Conservation (phyloP, 2,888 invertebrate genomes). For the Philereme transversata region DNA sequence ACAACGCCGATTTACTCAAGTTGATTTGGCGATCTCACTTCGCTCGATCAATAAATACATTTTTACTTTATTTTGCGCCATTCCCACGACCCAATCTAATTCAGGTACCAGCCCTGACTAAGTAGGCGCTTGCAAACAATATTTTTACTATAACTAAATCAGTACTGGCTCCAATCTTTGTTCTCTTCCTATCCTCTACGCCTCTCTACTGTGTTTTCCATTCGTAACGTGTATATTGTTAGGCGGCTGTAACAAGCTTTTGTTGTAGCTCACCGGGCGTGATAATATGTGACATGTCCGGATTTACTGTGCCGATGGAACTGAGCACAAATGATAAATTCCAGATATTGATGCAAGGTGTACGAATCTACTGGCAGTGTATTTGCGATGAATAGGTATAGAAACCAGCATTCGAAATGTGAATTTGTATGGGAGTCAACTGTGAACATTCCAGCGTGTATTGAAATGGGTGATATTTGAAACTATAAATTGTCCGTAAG, state of each 20-base stretch:
- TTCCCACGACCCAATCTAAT: too few species aligned
- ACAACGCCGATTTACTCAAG: too few species aligned
- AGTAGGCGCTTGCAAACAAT: too few species aligned
- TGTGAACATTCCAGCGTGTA: too few species aligned
- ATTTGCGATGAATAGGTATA: background rate
- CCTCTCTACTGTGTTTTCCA: background rate
- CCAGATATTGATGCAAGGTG: constrained; percentile 1
- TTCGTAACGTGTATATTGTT: constrained; percentile 19
- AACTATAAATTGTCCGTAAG: too few species aligned
- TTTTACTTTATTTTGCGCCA: too few species aligned
- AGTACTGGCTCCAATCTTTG: background rate
- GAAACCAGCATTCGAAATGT: background rate
- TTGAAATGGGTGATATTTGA: too few species aligned
- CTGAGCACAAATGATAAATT: constrained; percentile 10
- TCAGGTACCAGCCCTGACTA: too few species aligned
- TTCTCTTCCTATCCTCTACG: too few species aligned
- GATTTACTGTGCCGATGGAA: constrained; percentile 21
- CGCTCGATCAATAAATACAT: too few species aligned
- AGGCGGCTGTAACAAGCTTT: constrained; percentile 27
- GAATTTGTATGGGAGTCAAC: too few species aligned
- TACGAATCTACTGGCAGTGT: background rate
- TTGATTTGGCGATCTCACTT: too few species aligned
- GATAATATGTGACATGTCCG: constrained; percentile 21
- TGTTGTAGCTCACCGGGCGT: constrained; percentile 23
- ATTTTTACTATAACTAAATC: background rate